phyloP scores from a whole-genome alignment of 2,888 invertebrate genomes.

The Halictus ligatus region DNA sequence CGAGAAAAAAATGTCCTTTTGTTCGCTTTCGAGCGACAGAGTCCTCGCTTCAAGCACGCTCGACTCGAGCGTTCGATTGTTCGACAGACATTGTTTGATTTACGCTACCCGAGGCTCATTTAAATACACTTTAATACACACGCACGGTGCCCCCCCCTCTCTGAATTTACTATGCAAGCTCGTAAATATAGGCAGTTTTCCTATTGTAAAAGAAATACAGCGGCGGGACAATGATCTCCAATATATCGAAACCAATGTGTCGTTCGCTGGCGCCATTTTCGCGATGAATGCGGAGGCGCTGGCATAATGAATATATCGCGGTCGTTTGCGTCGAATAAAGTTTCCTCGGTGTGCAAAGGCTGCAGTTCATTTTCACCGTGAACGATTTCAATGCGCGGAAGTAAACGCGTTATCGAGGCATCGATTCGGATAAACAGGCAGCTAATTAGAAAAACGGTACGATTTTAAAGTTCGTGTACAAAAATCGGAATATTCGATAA shows the following conservation, averaged over 20 bases:
- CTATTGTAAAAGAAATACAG: not conserved
- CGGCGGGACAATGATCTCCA: not conserved
- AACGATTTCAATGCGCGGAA: not conserved
- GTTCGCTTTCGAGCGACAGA: conserved; percentile 37
- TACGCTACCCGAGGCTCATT: conserved; percentile 34
- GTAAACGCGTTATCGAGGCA: not conserved
- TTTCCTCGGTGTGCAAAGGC: not conserved
- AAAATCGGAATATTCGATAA: not conserved
- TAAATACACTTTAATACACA: conserved; percentile 50
- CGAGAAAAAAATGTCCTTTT: conserved; percentile 43
- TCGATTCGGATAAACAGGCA: not conserved
- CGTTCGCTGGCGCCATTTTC: not conserved
- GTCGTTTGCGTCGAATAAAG: not conserved
- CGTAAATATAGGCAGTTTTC: conserved; percentile 36
- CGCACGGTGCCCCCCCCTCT: conserved; percentile 31
- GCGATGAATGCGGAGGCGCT: not conserved
- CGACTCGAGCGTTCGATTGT: conserved; percentile 60
- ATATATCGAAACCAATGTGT: not conserved
- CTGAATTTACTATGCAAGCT: conserved; percentile 33
- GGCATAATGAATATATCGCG: not conserved
- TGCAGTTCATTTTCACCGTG: not conserved
- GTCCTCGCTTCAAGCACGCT: conserved; percentile 48
- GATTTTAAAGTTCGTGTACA: not conserved
- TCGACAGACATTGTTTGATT: conserved; percentile 55
- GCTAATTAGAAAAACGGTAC: not conserved